Base-by-base conservation (phyloP, 2,113 vertebrate genomes). In the Bos javanicus region DNA sequence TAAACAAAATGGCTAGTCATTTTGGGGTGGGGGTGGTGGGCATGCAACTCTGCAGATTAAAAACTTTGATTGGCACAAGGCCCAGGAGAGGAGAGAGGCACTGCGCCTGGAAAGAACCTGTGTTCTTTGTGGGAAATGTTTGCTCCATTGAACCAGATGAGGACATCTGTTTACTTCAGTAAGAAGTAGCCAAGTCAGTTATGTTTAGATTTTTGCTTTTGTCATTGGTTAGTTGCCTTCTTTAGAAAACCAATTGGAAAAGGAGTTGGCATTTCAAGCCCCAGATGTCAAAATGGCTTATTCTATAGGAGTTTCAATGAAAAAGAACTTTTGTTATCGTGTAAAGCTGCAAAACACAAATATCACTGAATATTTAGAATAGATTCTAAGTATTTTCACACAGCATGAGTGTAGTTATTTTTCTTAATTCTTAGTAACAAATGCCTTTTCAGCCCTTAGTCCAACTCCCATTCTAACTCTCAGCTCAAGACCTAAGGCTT, bases 251-350 rank as follows among this genome's bases (percentile, higher is more conserved):
- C 30, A 74, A 16, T 36, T 26, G 64, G 62, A 92, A 84, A 94
- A 91, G 4, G 8, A 25, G 28, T 28, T 48, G 54, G 26, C 43
- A 60, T 88, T 96, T 91, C 16, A 91, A 88, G 76, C 5, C 50
- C 16, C 19, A 78, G 36, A 71, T 19, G 80, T 48, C 21, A 87
- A 67, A 30, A 39, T 83, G 56, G 23, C 21, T 54, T 39, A 30
- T 57, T 87, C 52, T 92, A 56, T 82, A 92, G n/a, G 19, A 82
- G 90, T 95, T 85, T 94, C 74, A 81, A 21, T 48, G 17, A 56
- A 83, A 76, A 54, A 2, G 2, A 13, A 2, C 15, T 52, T 74
- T 46, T 50, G 67, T 15, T 7, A 1, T 14, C 36, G 14, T 21
- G n/a, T 91, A 36, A 71, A 57, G 19, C 9, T 17, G 1, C 13